Conservation (phyloP, 2,113 vertebrate genomes). For the Pedionomus torquatus region DNA sequence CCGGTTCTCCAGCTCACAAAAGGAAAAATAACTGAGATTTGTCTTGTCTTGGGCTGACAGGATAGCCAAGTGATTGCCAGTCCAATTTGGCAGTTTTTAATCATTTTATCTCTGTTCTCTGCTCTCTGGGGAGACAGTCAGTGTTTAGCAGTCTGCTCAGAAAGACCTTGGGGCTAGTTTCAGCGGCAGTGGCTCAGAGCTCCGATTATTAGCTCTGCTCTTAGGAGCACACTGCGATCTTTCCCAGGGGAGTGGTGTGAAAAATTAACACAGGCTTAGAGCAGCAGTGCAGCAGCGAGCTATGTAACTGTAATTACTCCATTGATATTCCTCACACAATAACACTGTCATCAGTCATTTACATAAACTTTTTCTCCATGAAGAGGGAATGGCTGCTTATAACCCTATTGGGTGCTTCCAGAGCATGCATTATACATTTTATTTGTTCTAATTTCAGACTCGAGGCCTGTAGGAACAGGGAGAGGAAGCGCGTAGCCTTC, state of each 20-base stretch:
- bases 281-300: slow-evolving; percentile 85
- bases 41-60: slow-evolving; percentile 83
- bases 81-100: slow-evolving; percentile 93
- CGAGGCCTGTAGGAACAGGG: slow-evolving; percentile 59
- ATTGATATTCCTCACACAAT: slow-evolving; percentile 99
- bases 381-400: slow-evolving; percentile 85
- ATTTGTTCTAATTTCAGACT: slow-evolving; percentile 71
- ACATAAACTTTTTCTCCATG: slow-evolving; percentile 89
- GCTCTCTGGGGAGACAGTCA: slow-evolving; percentile 89
- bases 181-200: slow-evolving; percentile 91
- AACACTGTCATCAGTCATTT: slow-evolving; percentile 99
- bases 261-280: slow-evolving; percentile 93
- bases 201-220: slow-evolving; percentile 99
- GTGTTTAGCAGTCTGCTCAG: slow-evolving; percentile 97
- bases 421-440: slow-evolving; percentile 82
- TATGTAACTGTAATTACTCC: slow-evolving; percentile 99
- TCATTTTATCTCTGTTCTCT: slow-evolving; percentile 93
- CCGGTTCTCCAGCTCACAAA: slow-evolving; percentile 67
- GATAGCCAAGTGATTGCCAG: slow-evolving; percentile 84
- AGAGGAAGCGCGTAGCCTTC: slow-evolving; percentile 7
- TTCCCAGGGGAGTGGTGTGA: slow-evolving; percentile 91
- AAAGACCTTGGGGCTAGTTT: slow-evolving; percentile 94
- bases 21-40: slow-evolving; percentile 80
- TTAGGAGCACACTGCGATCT: slow-evolving; percentile 91
- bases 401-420: slow-evolving; percentile 87